Evolutionary conservation across 2,888 invertebrate genomes (phyloP).

Genomic region (Julus scanicus): DNA sequence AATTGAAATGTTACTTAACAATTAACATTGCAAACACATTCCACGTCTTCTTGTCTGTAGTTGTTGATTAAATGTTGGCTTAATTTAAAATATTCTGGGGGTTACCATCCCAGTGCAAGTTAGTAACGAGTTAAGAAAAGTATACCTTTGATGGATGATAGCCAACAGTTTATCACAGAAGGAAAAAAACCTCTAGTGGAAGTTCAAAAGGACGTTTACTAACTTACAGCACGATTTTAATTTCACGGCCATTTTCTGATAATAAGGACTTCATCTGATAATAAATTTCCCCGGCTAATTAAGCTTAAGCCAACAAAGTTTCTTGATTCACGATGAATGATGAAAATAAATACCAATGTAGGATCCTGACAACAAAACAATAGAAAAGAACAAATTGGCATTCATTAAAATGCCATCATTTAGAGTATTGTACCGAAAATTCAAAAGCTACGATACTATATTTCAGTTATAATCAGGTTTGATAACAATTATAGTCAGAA

Average conservation of each 20-base stretch:
- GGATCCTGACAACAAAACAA: not conserved
- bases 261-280: constrained; percentile 39
- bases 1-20: not conserved
- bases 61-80: not conserved
- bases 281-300: constrained; percentile 4
- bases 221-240: constrained; percentile 23
- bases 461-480: not conserved
- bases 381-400: not conserved
- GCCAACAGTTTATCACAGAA: not conserved
- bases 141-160: constrained; percentile 30
- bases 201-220: constrained; percentile 31
- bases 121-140: not conserved
- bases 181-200: not conserved
- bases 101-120: not conserved
- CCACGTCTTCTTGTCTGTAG: not conserved
- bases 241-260: constrained; percentile 24
- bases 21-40: not conserved
- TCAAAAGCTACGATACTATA: not conserved
- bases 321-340: not conserved
- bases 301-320: not conserved
- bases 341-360: not conserved
- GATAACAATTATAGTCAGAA: not conserved
- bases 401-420: not conserved
- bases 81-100: not conserved
- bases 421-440: not conserved